Evolutionary conservation across 2,113 vertebrate species (phyloP).

Genomic region (Tamias sibiricus): DNA sequence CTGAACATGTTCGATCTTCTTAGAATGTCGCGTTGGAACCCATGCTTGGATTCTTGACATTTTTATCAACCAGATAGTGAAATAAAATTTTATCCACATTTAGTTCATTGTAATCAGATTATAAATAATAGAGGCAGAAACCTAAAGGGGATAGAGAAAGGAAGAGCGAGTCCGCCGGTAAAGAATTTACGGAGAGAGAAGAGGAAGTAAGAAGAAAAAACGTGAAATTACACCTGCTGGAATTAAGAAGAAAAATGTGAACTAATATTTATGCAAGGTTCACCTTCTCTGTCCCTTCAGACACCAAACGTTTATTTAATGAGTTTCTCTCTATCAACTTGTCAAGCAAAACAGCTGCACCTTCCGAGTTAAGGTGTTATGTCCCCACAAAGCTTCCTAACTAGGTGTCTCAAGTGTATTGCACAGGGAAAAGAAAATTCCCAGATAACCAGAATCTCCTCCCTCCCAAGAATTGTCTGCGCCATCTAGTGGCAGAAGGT

Average conservation of each 20-base stretch:
- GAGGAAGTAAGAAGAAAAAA: no score
- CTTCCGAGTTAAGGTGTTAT: slow-evolving; percentile 63
- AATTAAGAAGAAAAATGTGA: slow-evolving; percentile 55
- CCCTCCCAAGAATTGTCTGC: slow-evolving; percentile 53
- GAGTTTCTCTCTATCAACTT: slow-evolving; percentile 70
- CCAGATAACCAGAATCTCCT: not conserved
- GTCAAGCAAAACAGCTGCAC: slow-evolving; percentile 75
- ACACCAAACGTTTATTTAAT: slow-evolving; percentile 63
- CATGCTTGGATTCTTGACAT: slow-evolving; percentile 35
- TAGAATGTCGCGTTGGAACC: not conserved
- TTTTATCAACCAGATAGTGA: slow-evolving; percentile 1
- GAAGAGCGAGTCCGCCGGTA: not conserved
- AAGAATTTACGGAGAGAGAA: not conserved
- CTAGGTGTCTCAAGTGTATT: not conserved
- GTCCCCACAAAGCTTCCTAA: slow-evolving; percentile 46
- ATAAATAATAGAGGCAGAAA: not conserved
- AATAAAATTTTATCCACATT: slow-evolving; percentile 16
- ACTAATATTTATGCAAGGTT: slow-evolving; percentile 63
- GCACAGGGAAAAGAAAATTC: slow-evolving; percentile 39
- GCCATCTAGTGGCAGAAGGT: slow-evolving; percentile 73
- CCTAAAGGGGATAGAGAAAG: not conserved
- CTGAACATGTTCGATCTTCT: not conserved
- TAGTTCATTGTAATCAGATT: not conserved
- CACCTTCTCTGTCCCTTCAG: slow-evolving; percentile 64
- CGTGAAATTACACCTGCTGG: not conserved